phyloP scores from a whole-genome alignment of 2,113 vertebrate species.

The Cromileptes altivelis region DNA sequence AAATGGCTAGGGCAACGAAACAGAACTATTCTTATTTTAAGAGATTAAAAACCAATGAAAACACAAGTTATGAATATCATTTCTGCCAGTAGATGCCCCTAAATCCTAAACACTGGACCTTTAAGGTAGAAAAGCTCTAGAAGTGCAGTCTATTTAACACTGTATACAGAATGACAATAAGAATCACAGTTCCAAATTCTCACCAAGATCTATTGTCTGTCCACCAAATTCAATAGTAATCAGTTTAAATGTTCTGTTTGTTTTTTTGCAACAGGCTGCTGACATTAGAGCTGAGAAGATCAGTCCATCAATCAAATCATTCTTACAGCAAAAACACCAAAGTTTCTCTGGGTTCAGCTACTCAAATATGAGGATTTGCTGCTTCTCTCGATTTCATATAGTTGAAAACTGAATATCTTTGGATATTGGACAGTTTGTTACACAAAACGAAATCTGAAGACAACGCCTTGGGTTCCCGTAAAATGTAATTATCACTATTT shows the following conservation, averaged over 20 bases:
- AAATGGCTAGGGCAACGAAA: too few species aligned
- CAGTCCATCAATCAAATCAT: not conserved
- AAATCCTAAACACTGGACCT: too few species aligned
- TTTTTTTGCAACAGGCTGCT: not conserved
- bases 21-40: too few species aligned
- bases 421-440: not conserved
- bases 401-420: not conserved
- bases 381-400: not conserved
- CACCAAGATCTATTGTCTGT: not conserved
- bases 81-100: too few species aligned
- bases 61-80: too few species aligned
- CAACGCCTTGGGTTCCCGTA: not conserved
- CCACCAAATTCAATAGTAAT: not conserved
- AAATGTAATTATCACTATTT: not conserved
- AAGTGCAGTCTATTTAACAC: too few species aligned
- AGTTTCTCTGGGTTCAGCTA: not conserved
- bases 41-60: too few species aligned
- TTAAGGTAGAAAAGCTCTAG: too few species aligned
- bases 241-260: not conserved
- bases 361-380: not conserved
- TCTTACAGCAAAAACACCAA: not conserved
- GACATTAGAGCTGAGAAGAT: not conserved
- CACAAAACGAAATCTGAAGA: slow-evolving; percentile 2
- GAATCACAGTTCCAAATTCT: not conserved
- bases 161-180: too few species aligned